Evolutionary conservation across 2,113 vertebrate genomes (phyloP).

Genomic region (Calonectris borealis): DNA sequence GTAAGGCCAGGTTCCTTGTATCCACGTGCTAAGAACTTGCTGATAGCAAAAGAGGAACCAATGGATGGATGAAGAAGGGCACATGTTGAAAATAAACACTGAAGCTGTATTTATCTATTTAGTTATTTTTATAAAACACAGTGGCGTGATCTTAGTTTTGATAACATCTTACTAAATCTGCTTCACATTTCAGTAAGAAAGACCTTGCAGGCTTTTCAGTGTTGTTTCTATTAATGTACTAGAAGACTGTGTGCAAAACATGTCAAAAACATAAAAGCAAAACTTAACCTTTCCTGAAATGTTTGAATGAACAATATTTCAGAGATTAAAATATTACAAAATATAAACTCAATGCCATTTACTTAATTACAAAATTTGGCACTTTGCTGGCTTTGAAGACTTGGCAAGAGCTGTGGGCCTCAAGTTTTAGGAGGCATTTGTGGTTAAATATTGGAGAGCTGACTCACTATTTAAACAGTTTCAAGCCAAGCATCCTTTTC

Average conservation of each 20-base stretch:
- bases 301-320: not conserved
- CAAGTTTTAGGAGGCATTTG: conserved; percentile 34
- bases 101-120: not conserved
- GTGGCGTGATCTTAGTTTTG: not conserved
- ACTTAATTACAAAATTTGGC: not conserved
- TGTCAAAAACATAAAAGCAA: not conserved
- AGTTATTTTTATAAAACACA: not conserved
- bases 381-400: conserved; percentile 2
- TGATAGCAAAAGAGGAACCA: not conserved
- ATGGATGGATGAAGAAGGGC: not conserved
- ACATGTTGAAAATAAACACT: not conserved
- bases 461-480: conserved; percentile 45
- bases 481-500: conserved; percentile 20
- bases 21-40: not conserved
- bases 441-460: conserved; percentile 41
- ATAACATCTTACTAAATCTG: not conserved
- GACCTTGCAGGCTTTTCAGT: not conserved
- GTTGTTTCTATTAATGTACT: not conserved
- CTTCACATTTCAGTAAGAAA: not conserved
- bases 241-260: not conserved
- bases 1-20: not conserved
- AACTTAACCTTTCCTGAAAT: conserved; percentile 11
- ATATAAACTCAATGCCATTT: not conserved
- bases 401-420: not conserved
- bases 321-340: conserved; percentile 3